Evolutionary conservation across 2,888 invertebrate species (phyloP), one percentile per base, ranked within the genome.

Genomic region (Quadroppia sp.): DNA sequence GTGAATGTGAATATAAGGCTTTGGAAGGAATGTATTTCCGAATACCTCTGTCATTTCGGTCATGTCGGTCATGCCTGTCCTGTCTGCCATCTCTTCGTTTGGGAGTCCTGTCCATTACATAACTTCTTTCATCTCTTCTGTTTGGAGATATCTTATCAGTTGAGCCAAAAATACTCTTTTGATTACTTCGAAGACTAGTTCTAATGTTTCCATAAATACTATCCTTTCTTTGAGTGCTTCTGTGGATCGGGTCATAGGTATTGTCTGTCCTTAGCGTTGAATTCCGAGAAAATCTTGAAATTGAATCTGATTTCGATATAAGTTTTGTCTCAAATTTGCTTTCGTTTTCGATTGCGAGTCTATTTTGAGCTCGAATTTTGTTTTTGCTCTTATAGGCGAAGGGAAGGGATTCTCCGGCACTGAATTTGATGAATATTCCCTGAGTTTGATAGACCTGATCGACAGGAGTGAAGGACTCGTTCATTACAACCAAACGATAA

Each of bases 401-500:
- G n/a, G 40, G 40, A 42, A 67, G 1, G 15, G 67, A 67, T 3
- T 64, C 64, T 3, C 69, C 73, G 23, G 30, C 61, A 59, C 50
- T 75, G 13, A 75, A 74, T 42, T 76, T 77, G 17, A 78, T 76
- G 32, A 77, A 76, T 13, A 78, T 78, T 6, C 75, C 78, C n/a
- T 77, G 78, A 13, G 77, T 71, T 25, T 78, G 78, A 69, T 76
- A 78, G n/a, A 78, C 67, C 20, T 77, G 71, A 23, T 78, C 77
- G 1, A 78, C 70, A 7, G 76, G 71, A 15, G 76, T 75, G 36
- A 72, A 59, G 0, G 72, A 42, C 72, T 76, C 76, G 9, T 74
- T 71, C 48, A 61, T 50, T 23, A 74, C 67, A 4, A 76, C 76
- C 30, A 76, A 72, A 11, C 71, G 71, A 74, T 76, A 76, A 1